Evolutionary conservation across 1,140 invertebrate genomes (phyloP).

Genomic region (Psix sp.): DNA sequence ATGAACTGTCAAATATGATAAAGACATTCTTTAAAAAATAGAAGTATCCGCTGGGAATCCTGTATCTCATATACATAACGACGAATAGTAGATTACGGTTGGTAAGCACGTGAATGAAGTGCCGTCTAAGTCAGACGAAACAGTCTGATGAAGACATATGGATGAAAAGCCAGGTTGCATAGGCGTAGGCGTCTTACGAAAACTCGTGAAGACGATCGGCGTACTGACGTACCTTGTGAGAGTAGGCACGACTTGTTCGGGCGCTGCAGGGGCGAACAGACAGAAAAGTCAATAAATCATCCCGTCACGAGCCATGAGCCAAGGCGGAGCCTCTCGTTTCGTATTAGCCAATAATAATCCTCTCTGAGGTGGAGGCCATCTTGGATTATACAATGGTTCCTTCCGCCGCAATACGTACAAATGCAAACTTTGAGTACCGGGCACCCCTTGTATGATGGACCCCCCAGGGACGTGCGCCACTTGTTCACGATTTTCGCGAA

Average conservation of each 20-base stretch:
- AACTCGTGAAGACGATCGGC: constrained; percentile 48
- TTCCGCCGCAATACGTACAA: constrained; percentile 75
- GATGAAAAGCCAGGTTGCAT: constrained; percentile 32
- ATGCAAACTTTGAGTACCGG: constrained; percentile 72
- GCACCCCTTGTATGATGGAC: constrained; percentile 66
- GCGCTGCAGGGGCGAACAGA: constrained; percentile 75
- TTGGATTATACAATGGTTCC: constrained; percentile 79
- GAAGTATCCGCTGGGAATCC: constrained; percentile 11
- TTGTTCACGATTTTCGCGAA: constrained; percentile 59
- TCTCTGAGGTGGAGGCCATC: constrained; percentile 78
- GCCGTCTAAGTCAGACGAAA: constrained; percentile 41
- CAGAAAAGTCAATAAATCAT: constrained; percentile 78
- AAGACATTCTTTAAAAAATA: constrained; percentile 47
- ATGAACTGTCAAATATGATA: constrained; percentile 45
- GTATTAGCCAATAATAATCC: constrained; percentile 81
- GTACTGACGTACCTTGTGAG: constrained; percentile 51
- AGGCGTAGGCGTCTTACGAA: constrained; percentile 49
- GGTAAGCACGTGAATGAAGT: constrained; percentile 40
- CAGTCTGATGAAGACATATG: constrained; percentile 48
- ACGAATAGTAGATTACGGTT: constrained; percentile 41
- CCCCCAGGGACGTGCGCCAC: constrained; percentile 69
- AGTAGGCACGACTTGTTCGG: constrained; percentile 69
- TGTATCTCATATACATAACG: constrained; percentile 31
- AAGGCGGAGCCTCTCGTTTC: constrained; percentile 79
- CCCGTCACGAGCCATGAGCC: constrained; percentile 77